A percentile compares a stretch with the other conserved stretches of the same genome.
Evolutionary conservation across 2,888 invertebrate genomes (phyloP).

Genomic region (Cephalotes varians): DNA sequence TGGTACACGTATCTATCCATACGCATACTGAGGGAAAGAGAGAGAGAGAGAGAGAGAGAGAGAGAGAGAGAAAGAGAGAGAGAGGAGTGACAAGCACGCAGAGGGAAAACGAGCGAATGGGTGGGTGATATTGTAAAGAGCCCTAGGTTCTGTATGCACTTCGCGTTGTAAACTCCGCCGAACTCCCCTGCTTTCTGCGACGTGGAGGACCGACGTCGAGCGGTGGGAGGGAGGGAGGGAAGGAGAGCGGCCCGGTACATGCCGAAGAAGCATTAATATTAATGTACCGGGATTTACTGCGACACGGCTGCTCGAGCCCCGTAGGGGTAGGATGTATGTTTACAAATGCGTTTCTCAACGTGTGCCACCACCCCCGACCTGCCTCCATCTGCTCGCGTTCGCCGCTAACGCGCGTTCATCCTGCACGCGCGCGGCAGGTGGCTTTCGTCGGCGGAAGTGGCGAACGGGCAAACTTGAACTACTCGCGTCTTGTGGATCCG

Average conservation of each 20-base stretch:
- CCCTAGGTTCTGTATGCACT: slow-evolving; percentile 70
- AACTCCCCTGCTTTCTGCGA: slow-evolving; percentile 71
- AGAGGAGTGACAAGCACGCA: slow-evolving; percentile 17
- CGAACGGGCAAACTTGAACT: slow-evolving; percentile 73
- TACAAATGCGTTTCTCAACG: slow-evolving; percentile 78
- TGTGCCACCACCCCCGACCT: slow-evolving; percentile 43
- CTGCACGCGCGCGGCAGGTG: slow-evolving; percentile 53
- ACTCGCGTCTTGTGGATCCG: slow-evolving; percentile 61
- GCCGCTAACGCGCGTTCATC: slow-evolving; percentile 45
- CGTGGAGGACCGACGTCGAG: slow-evolving; percentile 58
- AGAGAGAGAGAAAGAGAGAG: background rate
- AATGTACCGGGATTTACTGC: slow-evolving; percentile 82
- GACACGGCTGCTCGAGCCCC: slow-evolving; percentile 75
- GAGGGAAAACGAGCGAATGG: slow-evolving; percentile 18
- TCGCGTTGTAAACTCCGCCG: slow-evolving; percentile 73
- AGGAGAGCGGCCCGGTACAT: slow-evolving; percentile 66
- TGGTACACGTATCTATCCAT: background rate
- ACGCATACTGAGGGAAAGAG: background rate
- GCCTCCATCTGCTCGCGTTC: slow-evolving; percentile 27
- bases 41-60: background rate
- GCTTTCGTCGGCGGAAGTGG: slow-evolving; percentile 68
- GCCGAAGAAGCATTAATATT: slow-evolving; percentile 84
- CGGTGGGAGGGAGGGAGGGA: slow-evolving; percentile 35
- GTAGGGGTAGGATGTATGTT: slow-evolving; percentile 74
- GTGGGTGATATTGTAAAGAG: slow-evolving; percentile 66